Percentiles rank a stretch among this genome's conserved stretches.
Conservation (phyloP, 1,140 invertebrate genomes). For the Drosophila sproati region DNA sequence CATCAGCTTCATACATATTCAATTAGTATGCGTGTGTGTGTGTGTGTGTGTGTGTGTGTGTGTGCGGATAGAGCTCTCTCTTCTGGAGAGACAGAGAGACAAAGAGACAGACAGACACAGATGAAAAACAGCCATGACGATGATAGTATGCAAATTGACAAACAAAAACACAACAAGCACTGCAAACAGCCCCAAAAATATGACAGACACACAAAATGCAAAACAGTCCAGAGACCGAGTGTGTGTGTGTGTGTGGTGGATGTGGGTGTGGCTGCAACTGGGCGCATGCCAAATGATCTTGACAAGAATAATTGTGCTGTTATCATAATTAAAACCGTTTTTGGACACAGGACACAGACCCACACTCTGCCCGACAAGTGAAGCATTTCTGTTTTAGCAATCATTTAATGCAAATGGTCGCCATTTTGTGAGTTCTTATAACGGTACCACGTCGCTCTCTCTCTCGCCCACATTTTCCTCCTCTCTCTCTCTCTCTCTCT, state of each 20-base stretch:
- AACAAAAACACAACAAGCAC: slow-evolving; percentile 71
- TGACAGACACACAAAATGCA: slow-evolving; percentile 73
- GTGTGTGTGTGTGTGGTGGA: slow-evolving; percentile 13
- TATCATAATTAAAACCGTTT: slow-evolving; percentile 82
- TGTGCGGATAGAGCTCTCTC: slow-evolving; percentile 22
- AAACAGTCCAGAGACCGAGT: slow-evolving; percentile 42
- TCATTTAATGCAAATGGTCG: slow-evolving; percentile 82
- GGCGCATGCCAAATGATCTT: slow-evolving; percentile 72
- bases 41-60: slow-evolving; percentile 26
- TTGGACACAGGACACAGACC: slow-evolving; percentile 56
- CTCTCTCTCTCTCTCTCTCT: neutral
- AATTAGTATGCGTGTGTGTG: slow-evolving; percentile 68
- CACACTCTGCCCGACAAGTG: neutral
- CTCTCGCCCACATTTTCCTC: too few species aligned
- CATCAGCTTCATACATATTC: slow-evolving; percentile 80
- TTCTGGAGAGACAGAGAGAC: neutral
- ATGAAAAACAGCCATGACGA: slow-evolving; percentile 82
- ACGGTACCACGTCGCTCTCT: slow-evolving; percentile 15
- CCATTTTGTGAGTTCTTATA: slow-evolving; percentile 76
- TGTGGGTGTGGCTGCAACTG: slow-evolving; percentile 42
- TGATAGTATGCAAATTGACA: slow-evolving; percentile 83
- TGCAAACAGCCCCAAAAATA: slow-evolving; percentile 66
- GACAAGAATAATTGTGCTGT: slow-evolving; percentile 83
- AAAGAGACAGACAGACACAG: slow-evolving; percentile 14
- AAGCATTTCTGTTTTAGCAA: slow-evolving; percentile 67